A percentile compares a stretch with the other conserved stretches of the same genome.
phyloP scores from a whole-genome alignment of 2,113 vertebrate genomes.

The Coturnix japonica region DNA sequence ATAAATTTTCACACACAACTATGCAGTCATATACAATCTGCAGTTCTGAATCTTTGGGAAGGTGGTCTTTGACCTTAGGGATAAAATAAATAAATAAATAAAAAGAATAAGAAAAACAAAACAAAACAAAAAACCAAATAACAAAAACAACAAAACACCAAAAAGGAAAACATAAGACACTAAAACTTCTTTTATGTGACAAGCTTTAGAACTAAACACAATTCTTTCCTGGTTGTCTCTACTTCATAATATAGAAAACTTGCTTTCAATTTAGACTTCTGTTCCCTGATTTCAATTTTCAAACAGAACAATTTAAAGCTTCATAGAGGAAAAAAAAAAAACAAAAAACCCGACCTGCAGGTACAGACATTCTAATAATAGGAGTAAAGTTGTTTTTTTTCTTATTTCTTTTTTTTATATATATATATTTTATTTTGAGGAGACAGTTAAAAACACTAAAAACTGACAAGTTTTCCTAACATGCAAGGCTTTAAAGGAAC shows the following conservation, averaged over 20 bases:
- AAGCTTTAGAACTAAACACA: slow-evolving; percentile 20
- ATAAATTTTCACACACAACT: slow-evolving; percentile 6
- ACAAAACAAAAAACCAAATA: neutral
- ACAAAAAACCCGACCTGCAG: slow-evolving; percentile 7
- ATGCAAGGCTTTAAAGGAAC: slow-evolving; percentile 10
- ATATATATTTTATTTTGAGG: neutral
- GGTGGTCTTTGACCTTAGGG: neutral
- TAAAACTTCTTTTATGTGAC: slow-evolving; percentile 20
- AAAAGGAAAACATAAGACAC: neutral
- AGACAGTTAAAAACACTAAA: slow-evolving; percentile 25
- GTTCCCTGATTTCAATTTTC: slow-evolving; percentile 46
- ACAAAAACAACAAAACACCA: neutral
- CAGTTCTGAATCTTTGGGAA: neutral
- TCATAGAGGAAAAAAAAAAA: slow-evolving; percentile 34
- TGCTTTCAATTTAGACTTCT: slow-evolving; percentile 28
- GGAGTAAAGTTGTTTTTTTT: neutral
- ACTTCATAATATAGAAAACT: slow-evolving; percentile 1
- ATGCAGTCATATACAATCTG: neutral
- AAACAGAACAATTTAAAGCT: slow-evolving; percentile 50
- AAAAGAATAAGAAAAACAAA: accelerated
- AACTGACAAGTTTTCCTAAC: slow-evolving; percentile 28
- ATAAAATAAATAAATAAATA: neutral
- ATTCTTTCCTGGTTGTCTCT: slow-evolving; percentile 30
- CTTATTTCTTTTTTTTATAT: too few species aligned
- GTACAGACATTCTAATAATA: slow-evolving; percentile 45